Conservation (phyloP, 2,888 invertebrate species). For the Cheilosia variabilis region DNA sequence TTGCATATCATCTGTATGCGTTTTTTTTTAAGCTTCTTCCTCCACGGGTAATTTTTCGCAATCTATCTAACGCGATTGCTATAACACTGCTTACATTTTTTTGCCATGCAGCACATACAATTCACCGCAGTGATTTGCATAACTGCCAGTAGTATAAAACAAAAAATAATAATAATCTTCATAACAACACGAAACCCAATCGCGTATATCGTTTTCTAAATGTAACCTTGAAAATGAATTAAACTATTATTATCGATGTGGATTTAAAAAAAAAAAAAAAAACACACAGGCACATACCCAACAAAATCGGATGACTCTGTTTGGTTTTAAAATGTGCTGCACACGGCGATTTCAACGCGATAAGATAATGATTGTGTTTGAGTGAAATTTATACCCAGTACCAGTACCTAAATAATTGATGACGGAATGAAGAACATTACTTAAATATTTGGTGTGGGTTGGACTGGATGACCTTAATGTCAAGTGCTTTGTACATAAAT, state of each 20-base stretch:
- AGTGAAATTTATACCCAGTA: constrained; percentile 22
- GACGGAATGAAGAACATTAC: constrained; percentile 7
- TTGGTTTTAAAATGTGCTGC: constrained; percentile 36
- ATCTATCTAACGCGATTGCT: constrained; percentile 23
- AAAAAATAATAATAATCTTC: constrained; percentile 2
- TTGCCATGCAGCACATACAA: constrained; percentile 42
- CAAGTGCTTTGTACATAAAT: constrained; percentile 17
- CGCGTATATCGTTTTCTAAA: constrained; percentile 44
- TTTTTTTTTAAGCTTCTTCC: constrained; percentile 8
- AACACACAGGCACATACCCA: background rate
- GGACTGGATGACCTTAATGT: constrained; percentile 40
- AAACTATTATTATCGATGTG: constrained; percentile 45
- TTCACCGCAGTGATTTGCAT: constrained; percentile 56
- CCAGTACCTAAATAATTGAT: constrained; percentile 11
- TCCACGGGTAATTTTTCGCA: background rate
- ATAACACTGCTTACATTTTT: background rate
- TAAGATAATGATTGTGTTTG: constrained; percentile 58
- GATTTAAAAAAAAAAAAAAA: constrained; percentile 29
- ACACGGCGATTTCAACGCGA: constrained; percentile 48
- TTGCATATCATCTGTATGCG: background rate
- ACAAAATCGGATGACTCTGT: constrained; percentile 11
- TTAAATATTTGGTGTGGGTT: constrained; percentile 32
- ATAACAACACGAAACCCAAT: constrained; percentile 35
- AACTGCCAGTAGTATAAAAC: constrained; percentile 23
- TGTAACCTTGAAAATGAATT: constrained; percentile 55